These are phyloP conservation scores for Trichogramma pretiosum DNA, from an alignment of 1,140 invertebrate species.

Conservation along the genomic window DNA sequence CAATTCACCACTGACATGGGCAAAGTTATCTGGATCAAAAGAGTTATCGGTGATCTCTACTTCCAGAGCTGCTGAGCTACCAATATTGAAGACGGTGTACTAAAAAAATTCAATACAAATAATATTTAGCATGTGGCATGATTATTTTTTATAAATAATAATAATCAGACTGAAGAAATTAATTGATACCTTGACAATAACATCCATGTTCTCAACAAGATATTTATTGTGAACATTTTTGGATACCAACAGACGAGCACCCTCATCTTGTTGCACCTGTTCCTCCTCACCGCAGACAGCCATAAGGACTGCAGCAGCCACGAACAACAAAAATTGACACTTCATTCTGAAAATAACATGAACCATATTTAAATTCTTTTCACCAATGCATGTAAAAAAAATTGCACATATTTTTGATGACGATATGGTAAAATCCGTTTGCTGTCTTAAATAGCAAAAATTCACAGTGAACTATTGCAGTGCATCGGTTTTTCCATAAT, in stretches of 20 bases:
- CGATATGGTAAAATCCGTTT: no score
- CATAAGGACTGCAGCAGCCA: slow-evolving; percentile 33
- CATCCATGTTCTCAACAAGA: slow-evolving; percentile 95
- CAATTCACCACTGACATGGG: slow-evolving; percentile 75
- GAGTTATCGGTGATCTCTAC: slow-evolving; percentile 81
- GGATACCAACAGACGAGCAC: slow-evolving; percentile 67
- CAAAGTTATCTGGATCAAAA: slow-evolving; percentile 83
- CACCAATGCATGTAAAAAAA: not conserved
- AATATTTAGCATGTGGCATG: not conserved
- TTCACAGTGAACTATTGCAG: no score
- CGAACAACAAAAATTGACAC: slow-evolving; percentile 27
- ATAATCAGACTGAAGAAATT: no score
- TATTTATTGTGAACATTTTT: slow-evolving; percentile 96
- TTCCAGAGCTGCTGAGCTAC: slow-evolving; percentile 77
- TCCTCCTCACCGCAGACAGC: slow-evolving; percentile 51
- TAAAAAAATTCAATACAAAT: slow-evolving; percentile 26
- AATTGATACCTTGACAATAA: slow-evolving; percentile 71
- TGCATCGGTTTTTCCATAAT: no score
- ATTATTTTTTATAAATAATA: slow-evolving; percentile 3
- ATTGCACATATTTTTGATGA: no score
- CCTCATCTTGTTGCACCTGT: slow-evolving; percentile 46
- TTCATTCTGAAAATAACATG: slow-evolving; percentile 36
- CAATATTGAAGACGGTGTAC: slow-evolving; percentile 79
- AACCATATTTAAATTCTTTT: not conserved
- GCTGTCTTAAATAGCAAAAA: no score